phyloP scores from a whole-genome alignment of 2,888 invertebrate species.

The Unio pictorum region DNA sequence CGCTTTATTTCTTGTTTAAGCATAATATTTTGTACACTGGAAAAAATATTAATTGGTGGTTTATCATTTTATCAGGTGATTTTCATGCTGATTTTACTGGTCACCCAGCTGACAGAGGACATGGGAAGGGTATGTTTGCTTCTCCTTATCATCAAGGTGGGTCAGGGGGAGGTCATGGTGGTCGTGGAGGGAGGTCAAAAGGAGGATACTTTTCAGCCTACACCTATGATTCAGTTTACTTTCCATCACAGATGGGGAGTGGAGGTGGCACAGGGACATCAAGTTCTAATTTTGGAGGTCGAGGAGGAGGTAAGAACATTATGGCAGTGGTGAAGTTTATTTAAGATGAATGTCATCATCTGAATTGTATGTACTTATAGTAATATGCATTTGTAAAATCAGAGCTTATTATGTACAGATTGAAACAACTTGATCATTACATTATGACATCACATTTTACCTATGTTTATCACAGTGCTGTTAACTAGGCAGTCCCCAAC shows the following conservation, averaged over 20 bases:
- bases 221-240: slow-evolving; percentile 48
- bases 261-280: slow-evolving; percentile 43
- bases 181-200: slow-evolving; percentile 48
- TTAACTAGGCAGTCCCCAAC: no score
- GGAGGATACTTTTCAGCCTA: slow-evolving; percentile 43
- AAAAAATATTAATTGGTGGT: no score
- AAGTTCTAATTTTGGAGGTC: slow-evolving; percentile 31
- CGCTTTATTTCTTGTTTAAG: no score
- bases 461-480: no score
- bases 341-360: no score
- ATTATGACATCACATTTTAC: no score
- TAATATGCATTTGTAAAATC: no score
- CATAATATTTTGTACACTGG: no score
- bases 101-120: slow-evolving; percentile 36
- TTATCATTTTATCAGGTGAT: slow-evolving; percentile 34
- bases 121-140: slow-evolving; percentile 38
- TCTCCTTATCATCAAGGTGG: slow-evolving; percentile 36
- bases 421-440: no score
- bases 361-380: no score
- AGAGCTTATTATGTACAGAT: no score
- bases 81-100: slow-evolving; percentile 57
- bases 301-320: slow-evolving; percentile 50
- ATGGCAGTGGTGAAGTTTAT: no score
- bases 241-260: slow-evolving; percentile 45
- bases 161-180: slow-evolving; percentile 56